Conservation (phyloP, 2,797 vertebrate species). For the Neosalanx taihuensis region DNA sequence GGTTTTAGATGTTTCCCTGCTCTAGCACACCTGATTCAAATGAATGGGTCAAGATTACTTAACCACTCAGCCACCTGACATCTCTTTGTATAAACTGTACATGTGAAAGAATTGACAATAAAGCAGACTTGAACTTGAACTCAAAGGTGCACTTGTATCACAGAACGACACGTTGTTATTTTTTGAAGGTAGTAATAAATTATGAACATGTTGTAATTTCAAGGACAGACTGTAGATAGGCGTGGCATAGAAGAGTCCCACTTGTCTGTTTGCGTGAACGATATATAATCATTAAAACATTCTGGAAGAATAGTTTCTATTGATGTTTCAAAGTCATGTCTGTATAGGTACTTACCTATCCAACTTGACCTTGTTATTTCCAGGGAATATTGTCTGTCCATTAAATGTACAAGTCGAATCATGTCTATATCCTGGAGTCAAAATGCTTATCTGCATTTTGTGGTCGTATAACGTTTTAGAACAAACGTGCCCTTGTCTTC, state of each 20-base stretch:
- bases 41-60: too few relatives aligned
- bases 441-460: not conserved
- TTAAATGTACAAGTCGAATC: conserved; percentile 8
- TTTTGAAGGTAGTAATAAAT: too few relatives aligned
- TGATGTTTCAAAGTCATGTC: conserved; percentile 43
- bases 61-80: too few relatives aligned
- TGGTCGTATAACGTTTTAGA: not conserved
- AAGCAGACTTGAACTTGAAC: too few relatives aligned
- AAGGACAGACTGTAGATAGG: too few relatives aligned
- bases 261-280: not conserved
- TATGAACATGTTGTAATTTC: too few relatives aligned
- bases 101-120: too few relatives aligned
- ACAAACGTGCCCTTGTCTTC: conserved; percentile 14
- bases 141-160: too few relatives aligned
- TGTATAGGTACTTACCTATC: not conserved
- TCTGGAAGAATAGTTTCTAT: conserved; percentile 18
- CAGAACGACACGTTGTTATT: too few relatives aligned
- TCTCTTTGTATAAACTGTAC: too few relatives aligned
- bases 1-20: too few relatives aligned
- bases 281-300: not conserved
- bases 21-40: too few relatives aligned
- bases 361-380: conserved; percentile 12
- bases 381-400: not conserved
- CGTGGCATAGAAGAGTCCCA: not conserved
- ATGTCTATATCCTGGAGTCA: conserved; percentile 1